Evolutionary conservation across 2,888 invertebrate species (phyloP).

Genomic region (Acleris cristana): DNA sequence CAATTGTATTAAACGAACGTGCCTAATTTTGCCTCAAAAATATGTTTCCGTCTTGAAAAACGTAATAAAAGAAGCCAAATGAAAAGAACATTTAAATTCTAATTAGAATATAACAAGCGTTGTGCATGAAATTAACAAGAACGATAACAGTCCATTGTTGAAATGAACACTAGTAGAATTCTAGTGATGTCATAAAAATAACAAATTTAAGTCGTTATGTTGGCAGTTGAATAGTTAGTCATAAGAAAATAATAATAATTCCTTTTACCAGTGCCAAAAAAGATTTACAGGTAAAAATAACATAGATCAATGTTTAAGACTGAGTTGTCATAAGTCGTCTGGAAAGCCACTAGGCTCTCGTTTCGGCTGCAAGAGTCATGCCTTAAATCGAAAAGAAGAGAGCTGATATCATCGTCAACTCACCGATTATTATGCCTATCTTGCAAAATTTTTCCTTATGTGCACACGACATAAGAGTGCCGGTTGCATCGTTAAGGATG

Average conservation of each 20-base stretch:
- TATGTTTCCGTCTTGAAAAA: slow-evolving; percentile 15
- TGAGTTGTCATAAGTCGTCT: slow-evolving; percentile 48
- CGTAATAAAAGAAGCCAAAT: slow-evolving; percentile 29
- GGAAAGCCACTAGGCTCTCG: slow-evolving; percentile 75
- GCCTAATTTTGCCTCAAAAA: slow-evolving; percentile 17
- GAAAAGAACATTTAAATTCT: slow-evolving; percentile 7
- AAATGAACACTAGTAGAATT: neutral
- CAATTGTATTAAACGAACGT: neutral
- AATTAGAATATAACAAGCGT: slow-evolving; percentile 16
- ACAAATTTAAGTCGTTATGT: neutral
- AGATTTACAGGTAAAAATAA: slow-evolving; percentile 6
- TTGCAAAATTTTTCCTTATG: slow-evolving; percentile 90
- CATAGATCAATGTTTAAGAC: slow-evolving; percentile 15
- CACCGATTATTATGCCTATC: slow-evolving; percentile 93
- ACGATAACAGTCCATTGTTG: neutral
- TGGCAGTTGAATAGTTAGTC: neutral
- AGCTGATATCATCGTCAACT: slow-evolving; percentile 81
- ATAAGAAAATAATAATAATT: neutral
- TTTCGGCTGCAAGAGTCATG: slow-evolving; percentile 63
- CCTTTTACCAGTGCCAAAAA: neutral
- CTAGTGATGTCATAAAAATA: neutral
- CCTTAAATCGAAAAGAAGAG: slow-evolving; percentile 64
- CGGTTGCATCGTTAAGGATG: slow-evolving; percentile 96
- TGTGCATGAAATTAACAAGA: slow-evolving; percentile 29
- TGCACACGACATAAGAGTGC: slow-evolving; percentile 96